phyloP scores from a whole-genome alignment of 2,113 vertebrate genomes.

The Eretmodus cyanostictus region DNA sequence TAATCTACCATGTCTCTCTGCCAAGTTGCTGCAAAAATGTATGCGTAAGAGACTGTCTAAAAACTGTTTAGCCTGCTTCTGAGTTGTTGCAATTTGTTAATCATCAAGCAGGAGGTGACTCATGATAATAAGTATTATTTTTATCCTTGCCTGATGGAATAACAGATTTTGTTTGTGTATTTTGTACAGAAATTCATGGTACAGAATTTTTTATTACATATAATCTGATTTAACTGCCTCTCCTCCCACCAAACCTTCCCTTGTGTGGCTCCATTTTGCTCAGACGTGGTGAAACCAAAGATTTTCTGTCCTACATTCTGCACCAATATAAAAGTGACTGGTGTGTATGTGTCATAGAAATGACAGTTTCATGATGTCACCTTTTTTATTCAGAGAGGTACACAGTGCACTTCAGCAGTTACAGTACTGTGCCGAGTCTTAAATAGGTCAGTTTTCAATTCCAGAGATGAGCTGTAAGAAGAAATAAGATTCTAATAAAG shows the following conservation, averaged over 20 bases:
- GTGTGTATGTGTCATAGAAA: background rate
- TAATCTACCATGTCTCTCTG: background rate
- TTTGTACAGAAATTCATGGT: background rate
- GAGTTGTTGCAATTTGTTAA: background rate
- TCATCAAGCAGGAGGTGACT: background rate
- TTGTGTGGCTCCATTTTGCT: background rate
- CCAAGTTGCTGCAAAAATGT: background rate
- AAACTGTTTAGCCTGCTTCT: background rate
- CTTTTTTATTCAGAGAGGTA: background rate
- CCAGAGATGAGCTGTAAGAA: background rate
- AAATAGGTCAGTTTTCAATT: constrained; percentile 35
- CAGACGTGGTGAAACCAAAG: background rate
- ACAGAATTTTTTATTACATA: background rate
- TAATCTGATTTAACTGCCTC: background rate
- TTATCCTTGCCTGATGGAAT: background rate
- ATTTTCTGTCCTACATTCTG: constrained; percentile 8
- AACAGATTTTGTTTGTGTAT: background rate
- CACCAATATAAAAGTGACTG: background rate
- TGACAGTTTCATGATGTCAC: constrained; percentile 8
- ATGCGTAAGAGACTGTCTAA: background rate
- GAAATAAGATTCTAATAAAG: background rate
- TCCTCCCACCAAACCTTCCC: background rate
- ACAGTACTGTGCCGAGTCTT: background rate
- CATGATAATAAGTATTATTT: background rate
- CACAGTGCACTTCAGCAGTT: background rate